Conservation (phyloP, 2,797 vertebrate species). For the Peromyscus melanophrys region DNA sequence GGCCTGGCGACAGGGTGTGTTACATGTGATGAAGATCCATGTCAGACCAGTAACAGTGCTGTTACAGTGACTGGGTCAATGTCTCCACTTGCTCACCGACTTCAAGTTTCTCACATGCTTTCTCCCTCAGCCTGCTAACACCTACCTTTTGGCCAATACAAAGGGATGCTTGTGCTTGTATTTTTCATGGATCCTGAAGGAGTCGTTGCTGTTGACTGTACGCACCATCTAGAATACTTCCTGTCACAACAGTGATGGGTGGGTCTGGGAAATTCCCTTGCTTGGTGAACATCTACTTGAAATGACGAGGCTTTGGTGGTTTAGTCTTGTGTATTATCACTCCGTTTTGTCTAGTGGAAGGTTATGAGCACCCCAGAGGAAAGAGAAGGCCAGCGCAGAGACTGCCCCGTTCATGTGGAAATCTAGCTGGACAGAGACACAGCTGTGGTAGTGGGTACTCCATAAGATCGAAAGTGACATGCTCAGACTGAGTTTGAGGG, state of each 20-base stretch:
- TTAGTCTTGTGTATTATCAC: neutral
- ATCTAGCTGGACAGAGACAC: neutral
- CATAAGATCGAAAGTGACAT: neutral
- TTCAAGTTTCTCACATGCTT: conserved; percentile 14
- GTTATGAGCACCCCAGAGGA: neutral
- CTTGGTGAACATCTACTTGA: neutral
- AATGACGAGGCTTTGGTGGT: neutral
- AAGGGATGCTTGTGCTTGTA: neutral
- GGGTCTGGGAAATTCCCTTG: neutral
- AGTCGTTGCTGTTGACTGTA: neutral
- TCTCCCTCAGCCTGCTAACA: neutral
- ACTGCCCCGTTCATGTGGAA: neutral
- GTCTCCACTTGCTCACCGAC: conserved; percentile 12
- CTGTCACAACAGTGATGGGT: neutral
- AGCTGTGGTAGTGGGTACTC: neutral
- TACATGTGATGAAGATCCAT: neutral
- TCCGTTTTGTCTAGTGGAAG: neutral
- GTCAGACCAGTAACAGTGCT: neutral
- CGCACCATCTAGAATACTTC: neutral
- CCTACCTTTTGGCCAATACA: neutral
- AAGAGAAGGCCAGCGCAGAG: neutral
- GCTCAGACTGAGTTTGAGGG: neutral
- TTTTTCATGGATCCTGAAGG: neutral
- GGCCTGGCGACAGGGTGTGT: neutral
- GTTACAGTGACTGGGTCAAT: neutral